These are phyloP conservation scores for Cheilosia variabilis DNA, from an alignment of 2,888 invertebrate genomes.

Conservation along the genomic window DNA sequence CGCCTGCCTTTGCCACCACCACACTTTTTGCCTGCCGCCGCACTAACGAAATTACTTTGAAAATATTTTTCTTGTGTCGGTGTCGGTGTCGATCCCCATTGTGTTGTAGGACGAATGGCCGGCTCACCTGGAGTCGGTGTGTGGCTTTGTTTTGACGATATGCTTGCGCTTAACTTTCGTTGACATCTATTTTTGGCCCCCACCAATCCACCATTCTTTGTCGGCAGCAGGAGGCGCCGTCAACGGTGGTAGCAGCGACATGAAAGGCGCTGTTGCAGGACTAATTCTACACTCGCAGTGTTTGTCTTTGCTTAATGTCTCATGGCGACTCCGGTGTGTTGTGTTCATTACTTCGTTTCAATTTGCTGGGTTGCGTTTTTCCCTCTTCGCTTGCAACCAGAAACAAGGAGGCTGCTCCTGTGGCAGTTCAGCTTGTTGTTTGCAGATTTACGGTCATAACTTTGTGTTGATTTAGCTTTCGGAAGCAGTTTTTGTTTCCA, in stretches of 20 bases:
- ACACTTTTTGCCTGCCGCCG: constrained; percentile 34
- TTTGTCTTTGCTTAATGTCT: constrained; percentile 75
- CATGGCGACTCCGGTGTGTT: constrained; percentile 65
- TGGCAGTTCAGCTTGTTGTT: constrained; percentile 58
- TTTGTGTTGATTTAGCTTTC: constrained; percentile 73
- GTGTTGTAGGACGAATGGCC: background rate
- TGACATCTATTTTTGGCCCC: constrained; percentile 55
- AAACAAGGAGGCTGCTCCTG: background rate
- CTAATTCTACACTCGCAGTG: constrained; percentile 58
- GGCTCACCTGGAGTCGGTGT: constrained; percentile 33
- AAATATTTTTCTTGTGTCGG: constrained; percentile 55
- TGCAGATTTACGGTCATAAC: constrained; percentile 70
- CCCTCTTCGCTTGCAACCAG: constrained; percentile 1
- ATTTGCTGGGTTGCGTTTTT: constrained; percentile 61
- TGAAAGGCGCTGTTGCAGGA: constrained; percentile 72
- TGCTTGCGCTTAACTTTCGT: constrained; percentile 58
- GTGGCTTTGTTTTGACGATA: constrained; percentile 34
- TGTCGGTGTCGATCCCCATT: constrained; percentile 16
- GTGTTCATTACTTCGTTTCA: constrained; percentile 72
- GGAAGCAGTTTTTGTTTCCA: constrained; percentile 55
- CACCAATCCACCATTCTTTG: constrained; percentile 6
- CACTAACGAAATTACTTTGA: constrained; percentile 73
- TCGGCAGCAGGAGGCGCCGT: background rate
- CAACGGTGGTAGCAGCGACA: constrained; percentile 3
- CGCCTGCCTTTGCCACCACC: constrained; percentile 3